phyloP scores from a whole-genome alignment of 2,888 invertebrate species.

The Bursaphelenchus okinawaensis region DNA sequence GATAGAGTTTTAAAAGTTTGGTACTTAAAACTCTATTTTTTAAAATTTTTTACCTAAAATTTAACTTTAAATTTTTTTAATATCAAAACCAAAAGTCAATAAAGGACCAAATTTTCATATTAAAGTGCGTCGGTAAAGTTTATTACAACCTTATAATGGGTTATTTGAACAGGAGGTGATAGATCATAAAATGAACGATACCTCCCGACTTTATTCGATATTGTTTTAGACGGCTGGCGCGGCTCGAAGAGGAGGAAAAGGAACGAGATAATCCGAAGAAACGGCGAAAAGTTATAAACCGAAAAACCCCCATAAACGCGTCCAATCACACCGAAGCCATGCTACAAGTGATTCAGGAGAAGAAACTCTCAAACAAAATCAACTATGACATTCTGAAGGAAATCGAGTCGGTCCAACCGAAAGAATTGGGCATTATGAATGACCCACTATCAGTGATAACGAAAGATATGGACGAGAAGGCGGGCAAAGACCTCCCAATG shows the following conservation, averaged over 20 bases:
- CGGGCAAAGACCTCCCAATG: background rate
- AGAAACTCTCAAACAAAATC: slow-evolving; percentile 89
- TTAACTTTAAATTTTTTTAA: too few species aligned
- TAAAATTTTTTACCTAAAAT: slow-evolving; percentile 8
- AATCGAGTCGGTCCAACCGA: slow-evolving; percentile 17
- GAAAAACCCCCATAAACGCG: slow-evolving; percentile 54
- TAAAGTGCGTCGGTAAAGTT: too few species aligned
- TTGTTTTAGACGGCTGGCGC: slow-evolving; percentile 63
- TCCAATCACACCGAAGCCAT: slow-evolving; percentile 75
- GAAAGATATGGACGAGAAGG: too few species aligned
- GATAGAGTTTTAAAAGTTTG: too few species aligned
- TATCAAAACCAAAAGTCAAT: too few species aligned
- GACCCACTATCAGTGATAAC: background rate
- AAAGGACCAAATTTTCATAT: too few species aligned
- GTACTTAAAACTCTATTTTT: slow-evolving; percentile 11
- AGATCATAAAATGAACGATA: too few species aligned
- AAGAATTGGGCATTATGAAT: too few species aligned
- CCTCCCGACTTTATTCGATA: too few species aligned
- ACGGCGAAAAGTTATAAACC: slow-evolving; percentile 21
- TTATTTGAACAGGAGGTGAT: too few species aligned
- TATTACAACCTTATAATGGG: too few species aligned
- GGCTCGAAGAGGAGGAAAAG: slow-evolving; percentile 71
- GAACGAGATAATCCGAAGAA: slow-evolving; percentile 58
- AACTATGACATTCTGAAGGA: slow-evolving; percentile 82
- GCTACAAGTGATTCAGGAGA: slow-evolving; percentile 89